Conservation (phyloP, 2,888 invertebrate species). For the Heliothis peltigera region DNA sequence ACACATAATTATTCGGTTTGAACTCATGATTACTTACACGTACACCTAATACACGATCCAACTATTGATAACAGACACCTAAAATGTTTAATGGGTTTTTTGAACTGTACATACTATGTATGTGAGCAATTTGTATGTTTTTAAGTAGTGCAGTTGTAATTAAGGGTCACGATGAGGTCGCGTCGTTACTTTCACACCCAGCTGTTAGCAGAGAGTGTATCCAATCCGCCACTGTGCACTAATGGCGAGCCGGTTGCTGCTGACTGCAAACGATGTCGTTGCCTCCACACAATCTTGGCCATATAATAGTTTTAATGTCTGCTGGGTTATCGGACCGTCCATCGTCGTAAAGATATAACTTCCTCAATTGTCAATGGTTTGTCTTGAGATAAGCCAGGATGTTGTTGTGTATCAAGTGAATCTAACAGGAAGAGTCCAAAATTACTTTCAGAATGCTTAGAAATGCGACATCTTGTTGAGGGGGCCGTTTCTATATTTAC, state of each 20-base stretch:
- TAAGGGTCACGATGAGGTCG: constrained; percentile 9
- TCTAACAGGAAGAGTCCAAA: constrained; percentile 3
- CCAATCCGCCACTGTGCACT: constrained; percentile 12
- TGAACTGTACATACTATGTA: constrained; percentile 11
- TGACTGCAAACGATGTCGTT: not conserved
- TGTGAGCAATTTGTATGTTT: constrained; percentile 15
- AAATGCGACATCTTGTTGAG: constrained; percentile 8
- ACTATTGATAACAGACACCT: constrained; percentile 4
- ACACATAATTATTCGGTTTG: constrained; percentile 22
- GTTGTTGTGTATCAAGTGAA: constrained; percentile 7
- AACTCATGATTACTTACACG: constrained; percentile 25
- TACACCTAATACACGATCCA: constrained; percentile 12
- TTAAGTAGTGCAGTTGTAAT: constrained; percentile 21
- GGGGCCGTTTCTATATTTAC: not conserved
- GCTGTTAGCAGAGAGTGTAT: constrained; percentile 29
- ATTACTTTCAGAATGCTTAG: constrained; percentile 2
- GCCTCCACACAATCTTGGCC: constrained; percentile 9
- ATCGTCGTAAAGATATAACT: constrained; percentile 4
- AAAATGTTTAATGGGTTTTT: not conserved
- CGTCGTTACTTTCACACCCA: constrained; percentile 5
- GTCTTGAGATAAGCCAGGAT: constrained; percentile 30
- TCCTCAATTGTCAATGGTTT: constrained; percentile 26
- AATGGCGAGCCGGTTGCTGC: constrained; percentile 8
- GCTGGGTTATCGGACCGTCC: constrained; percentile 5
- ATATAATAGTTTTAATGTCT: constrained; percentile 4